Conservation (phyloP, 2,888 invertebrate species). For the Mylabris sibirica region DNA sequence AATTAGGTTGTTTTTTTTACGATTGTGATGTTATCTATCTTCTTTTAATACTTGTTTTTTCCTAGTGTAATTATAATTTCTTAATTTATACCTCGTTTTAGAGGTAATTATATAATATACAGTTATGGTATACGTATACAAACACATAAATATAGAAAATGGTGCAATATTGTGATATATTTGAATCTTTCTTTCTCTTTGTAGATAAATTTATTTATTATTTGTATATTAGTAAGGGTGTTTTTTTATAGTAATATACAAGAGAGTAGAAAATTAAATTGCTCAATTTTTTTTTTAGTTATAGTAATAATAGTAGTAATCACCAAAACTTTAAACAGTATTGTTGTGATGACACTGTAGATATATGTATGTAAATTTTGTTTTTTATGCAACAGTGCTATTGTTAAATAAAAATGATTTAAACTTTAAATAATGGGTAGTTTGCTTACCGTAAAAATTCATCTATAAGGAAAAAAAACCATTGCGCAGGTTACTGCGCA, state of each 20-base stretch:
- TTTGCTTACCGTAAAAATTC: too few species aligned
- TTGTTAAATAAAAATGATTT: not conserved
- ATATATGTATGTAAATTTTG: not conserved
- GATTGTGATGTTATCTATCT: not conserved
- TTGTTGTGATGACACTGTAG: not conserved
- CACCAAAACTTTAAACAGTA: not conserved
- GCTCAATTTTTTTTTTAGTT: not conserved
- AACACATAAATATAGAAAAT: not conserved
- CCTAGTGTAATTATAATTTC: not conserved
- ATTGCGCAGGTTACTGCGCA: too few species aligned
- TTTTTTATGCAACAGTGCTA: not conserved
- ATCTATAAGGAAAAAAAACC: too few species aligned
- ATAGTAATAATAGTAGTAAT: not conserved
- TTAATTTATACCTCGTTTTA: not conserved
- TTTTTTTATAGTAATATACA: not conserved
- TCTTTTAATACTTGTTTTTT: not conserved
- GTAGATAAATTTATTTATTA: not conserved
- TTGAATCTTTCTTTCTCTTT: not conserved
- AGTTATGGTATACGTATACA: not conserved
- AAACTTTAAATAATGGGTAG: too few species aligned
- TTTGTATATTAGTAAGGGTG: not conserved
- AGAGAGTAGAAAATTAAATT: not conserved
- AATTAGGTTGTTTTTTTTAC: not conserved
- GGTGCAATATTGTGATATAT: constrained; percentile 1
- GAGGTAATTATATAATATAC: not conserved